These are phyloP conservation scores for Lithobates sylvaticus DNA, from an alignment of 2,797 vertebrate genomes.

Conservation along the genomic window DNA sequence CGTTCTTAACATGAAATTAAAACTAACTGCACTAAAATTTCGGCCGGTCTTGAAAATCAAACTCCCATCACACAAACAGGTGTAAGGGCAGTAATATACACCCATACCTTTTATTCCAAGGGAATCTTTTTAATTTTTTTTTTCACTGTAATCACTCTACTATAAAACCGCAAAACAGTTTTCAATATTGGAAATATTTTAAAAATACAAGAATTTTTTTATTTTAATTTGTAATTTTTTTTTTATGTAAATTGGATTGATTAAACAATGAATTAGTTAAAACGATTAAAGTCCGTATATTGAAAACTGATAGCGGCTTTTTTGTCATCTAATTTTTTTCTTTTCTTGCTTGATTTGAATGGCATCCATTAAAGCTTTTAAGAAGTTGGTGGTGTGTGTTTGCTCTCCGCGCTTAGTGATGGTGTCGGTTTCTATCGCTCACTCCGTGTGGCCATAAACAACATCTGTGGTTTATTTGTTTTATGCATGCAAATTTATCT, in stretches of 20 bases:
- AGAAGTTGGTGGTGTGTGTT: constrained; percentile 49
- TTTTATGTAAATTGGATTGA: background rate
- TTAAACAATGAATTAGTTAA: background rate
- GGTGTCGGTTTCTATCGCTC: constrained; percentile 27
- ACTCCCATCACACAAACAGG: constrained; percentile 17
- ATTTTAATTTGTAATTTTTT: background rate
- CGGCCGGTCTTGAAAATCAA: background rate
- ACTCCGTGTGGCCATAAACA: constrained; percentile 5
- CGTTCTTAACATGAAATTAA: constrained; percentile 29
- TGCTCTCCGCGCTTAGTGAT: constrained; percentile 18
- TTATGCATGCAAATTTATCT: constrained; percentile 16
- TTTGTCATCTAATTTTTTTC: constrained; percentile 36
- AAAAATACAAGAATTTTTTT: background rate
- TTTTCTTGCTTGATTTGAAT: constrained; percentile 1
- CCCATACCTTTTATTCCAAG: constrained; percentile 19
- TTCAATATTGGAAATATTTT: constrained; percentile 42
- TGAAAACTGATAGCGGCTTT: constrained; percentile 54
- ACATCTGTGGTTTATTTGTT: background rate
- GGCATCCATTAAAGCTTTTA: constrained; percentile 51
- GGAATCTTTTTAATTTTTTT: constrained; percentile 13
- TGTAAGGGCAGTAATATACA: constrained; percentile 3
- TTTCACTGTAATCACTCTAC: constrained; percentile 18
- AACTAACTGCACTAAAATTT: constrained; percentile 43
- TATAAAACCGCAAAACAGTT: constrained; percentile 39
- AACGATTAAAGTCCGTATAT: constrained; percentile 1